Conservation (phyloP, 2,113 vertebrate genomes). For the Riparia riparia region DNA sequence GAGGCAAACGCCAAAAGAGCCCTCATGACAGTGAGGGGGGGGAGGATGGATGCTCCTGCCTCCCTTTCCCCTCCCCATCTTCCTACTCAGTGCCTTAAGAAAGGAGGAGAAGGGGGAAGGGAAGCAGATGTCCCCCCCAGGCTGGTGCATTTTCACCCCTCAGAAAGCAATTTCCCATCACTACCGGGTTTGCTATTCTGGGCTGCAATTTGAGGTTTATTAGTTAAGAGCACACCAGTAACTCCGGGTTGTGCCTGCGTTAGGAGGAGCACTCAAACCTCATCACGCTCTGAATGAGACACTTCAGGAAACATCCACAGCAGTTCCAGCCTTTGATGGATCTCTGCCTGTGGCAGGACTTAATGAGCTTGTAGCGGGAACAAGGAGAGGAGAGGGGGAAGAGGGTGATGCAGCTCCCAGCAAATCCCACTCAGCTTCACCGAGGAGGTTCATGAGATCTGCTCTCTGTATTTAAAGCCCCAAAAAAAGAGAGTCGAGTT, state of each 20-base stretch:
- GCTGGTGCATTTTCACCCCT: background rate
- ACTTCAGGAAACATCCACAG: slow-evolving; percentile 30
- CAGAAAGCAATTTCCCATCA: slow-evolving; percentile 18
- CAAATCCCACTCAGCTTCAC: background rate
- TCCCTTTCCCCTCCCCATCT: background rate
- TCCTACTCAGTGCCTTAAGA: background rate
- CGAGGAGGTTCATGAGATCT: background rate
- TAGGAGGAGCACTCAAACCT: slow-evolving; percentile 17
- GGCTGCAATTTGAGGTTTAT: background rate
- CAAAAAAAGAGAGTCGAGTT: background rate
- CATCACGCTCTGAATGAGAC: background rate
- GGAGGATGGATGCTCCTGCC: background rate
- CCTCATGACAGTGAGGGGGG: fast-evolving
- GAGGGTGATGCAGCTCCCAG: background rate
- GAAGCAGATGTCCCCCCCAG: background rate
- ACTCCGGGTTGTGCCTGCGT: slow-evolving; percentile 15
- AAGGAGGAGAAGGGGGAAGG: background rate
- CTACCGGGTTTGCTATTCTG: slow-evolving; percentile 20
- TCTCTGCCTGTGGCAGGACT: background rate
- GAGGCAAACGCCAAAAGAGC: background rate
- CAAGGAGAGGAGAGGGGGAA: background rate
- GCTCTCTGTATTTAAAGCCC: background rate
- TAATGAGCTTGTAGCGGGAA: background rate
- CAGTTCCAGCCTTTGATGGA: background rate
- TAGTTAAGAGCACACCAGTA: slow-evolving; percentile 6